These are phyloP conservation scores for Pangasius djambal DNA, from an alignment of 2,797 vertebrate genomes.

Conservation along the genomic window DNA sequence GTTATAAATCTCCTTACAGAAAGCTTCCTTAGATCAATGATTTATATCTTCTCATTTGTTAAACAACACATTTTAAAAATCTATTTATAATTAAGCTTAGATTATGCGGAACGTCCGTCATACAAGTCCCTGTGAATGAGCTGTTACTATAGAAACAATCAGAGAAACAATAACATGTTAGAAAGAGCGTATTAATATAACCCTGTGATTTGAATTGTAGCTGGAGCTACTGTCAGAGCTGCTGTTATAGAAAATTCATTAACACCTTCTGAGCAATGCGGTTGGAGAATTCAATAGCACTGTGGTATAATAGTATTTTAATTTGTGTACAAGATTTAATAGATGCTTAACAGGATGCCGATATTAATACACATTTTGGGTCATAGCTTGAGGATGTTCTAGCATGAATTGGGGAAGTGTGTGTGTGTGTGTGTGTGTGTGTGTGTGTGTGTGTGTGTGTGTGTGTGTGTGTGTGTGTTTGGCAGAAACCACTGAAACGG, in stretches of 20 bases:
- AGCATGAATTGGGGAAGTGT: not conserved
- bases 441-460: not conserved
- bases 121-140: not conserved
- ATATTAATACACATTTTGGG: not conserved
- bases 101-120: not conserved
- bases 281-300: not conserved
- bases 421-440: not conserved
- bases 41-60: not conserved
- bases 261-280: not conserved
- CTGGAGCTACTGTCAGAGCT: not conserved
- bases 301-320: not conserved
- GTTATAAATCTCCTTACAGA: not conserved
- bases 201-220: not conserved
- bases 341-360: not conserved
- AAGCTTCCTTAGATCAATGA: not conserved
- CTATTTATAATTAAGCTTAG: not conserved
- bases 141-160: not conserved
- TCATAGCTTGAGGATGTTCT: not conserved
- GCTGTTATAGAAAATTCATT: not conserved
- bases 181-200: not conserved
- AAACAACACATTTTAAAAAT: not conserved
- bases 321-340: not conserved
- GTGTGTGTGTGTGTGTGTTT: not conserved
- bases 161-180: not conserved
- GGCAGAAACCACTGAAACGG: not conserved